Evolutionary conservation across 2,113 vertebrate species (phyloP), one percentile per base, ranked within the genome.

Genomic region (Melanerpes formicivorus): DNA sequence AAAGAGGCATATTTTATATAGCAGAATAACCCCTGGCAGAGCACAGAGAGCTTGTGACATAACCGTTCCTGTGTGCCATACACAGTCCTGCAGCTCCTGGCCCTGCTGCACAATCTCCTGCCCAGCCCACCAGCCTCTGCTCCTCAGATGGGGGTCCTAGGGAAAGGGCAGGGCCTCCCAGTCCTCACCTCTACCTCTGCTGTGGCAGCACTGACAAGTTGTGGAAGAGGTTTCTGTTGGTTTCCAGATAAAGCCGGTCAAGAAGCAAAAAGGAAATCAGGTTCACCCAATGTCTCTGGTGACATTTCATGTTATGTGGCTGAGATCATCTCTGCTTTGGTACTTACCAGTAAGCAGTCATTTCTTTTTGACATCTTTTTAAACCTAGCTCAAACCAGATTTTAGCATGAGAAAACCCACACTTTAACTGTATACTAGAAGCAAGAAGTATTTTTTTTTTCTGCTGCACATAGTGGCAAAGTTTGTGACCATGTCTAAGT

Each of bases 51-150:
- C 56, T 56, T 34, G 54, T 26, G 7, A 23, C 85, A 67, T 18
- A 60, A 18, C 5, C 2, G 12, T 7, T 65, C 15, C 32, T 8
- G 10, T 4, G 11, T 3, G 4, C 25, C 42, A 63, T 52, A 13
- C 5, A 1, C 34, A 25, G 11, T 42, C 44, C 65, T 32, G 23
- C 16, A 30, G 44, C 56, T 46, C 0, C 0, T 37, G 69, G 1
- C 34, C 37, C 44, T 18, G 10, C 27, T 29, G 58, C 34, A 6
- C 15, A 1, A 14, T 9, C 12, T 52, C 0, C 81, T 23, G 23
- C 19, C 3, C 40, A 50, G 40, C 13, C 21, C 8, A 1, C 30
- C n/a, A 17, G 55, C 15, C 54, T 6, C 12, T 12, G 26, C 0
- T 0, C 42, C 48, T 12, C 3, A 1, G 21, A 18, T 6, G 13